Base-by-base conservation (phyloP, 2,113 vertebrate genomes). In the Eidolon helvum region DNA sequence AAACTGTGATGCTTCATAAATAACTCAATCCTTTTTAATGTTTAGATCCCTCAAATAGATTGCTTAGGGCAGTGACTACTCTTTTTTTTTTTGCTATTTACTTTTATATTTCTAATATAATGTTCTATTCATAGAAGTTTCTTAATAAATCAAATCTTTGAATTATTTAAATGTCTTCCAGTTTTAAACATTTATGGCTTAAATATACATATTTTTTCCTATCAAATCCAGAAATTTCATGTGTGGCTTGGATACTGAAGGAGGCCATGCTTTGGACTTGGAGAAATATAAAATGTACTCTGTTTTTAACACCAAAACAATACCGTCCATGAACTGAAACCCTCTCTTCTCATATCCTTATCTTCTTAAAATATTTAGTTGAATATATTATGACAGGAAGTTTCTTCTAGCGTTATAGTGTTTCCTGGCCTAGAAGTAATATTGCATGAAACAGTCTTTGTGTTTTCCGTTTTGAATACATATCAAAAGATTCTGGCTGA, bases 331-430 rank as follows among this genome's bases (percentile, higher is more conserved):
- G 72, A 72, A 96, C 88, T 94, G 75, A 96, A 96, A 88, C 59
- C 24, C 10, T 93, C 28, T 77, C 38, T 69, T 72, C 77, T 40
- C 40, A 57, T 94, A 59, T 61, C 16, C 26, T 95, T 97, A 90
- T 95, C 93, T 97, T 91, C 48, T 96, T 63, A 90, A 97, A 95
- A 89, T 97, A 91, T 90, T 97, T 93, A 89, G 53, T 74, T 90
- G 43, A 50, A 68, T 79, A 93, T 94, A 78, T 87, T 94, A 93
- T 80, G 74, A 90, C 74, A 94, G n/a, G 63, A 94, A 6, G 9
- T 83, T 93, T 80, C 38, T 78, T 59, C 66, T 87, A 91, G 63
- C 78, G 43, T 95, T 95, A 94, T 91, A 82, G 55, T 79, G 80
- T 91, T 97, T 95, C 84, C 84, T 90, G 66, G 35, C 7, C 26